phyloP scores from a whole-genome alignment of 2,797 vertebrate genomes.

The Mallotus villosus region DNA sequence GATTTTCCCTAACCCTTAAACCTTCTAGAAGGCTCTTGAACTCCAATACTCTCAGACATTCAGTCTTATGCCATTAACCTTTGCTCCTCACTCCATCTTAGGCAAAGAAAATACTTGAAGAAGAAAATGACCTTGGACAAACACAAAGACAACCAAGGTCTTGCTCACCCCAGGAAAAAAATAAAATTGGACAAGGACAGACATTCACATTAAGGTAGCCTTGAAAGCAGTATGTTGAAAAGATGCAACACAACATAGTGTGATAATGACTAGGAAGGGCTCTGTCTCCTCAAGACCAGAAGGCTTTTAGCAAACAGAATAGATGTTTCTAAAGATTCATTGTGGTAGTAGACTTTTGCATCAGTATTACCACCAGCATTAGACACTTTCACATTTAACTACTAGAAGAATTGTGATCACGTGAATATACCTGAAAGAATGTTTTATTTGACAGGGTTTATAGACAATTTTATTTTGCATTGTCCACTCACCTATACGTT shows the following conservation, averaged over 20 bases:
- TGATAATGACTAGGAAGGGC: not conserved
- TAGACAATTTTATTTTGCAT: too few species aligned
- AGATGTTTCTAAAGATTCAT: too few species aligned
- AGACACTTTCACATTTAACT: too few species aligned
- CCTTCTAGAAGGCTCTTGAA: constrained; percentile 16
- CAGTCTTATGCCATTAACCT: not conserved
- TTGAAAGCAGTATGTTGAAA: not conserved
- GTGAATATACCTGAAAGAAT: too few species aligned
- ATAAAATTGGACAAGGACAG: constrained; percentile 14
- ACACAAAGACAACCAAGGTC: constrained; percentile 20
- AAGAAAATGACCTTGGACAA: constrained; percentile 13
- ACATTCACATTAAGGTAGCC: not conserved
- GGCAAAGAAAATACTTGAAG: constrained; percentile 16
- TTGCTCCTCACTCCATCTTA: not conserved
- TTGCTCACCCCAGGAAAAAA: not conserved
- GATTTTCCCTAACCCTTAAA: constrained; percentile 26
- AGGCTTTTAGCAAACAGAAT: too few species aligned
- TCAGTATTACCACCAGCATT: too few species aligned
- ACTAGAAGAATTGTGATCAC: too few species aligned
- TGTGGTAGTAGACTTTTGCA: too few species aligned
- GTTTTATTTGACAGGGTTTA: too few species aligned
- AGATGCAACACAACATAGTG: not conserved
- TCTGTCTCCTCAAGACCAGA: too few species aligned
- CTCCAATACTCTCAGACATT: constrained; percentile 18
- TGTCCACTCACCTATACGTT: too few species aligned